These are phyloP conservation scores for Anseranas semipalmata DNA, from an alignment of 2,113 vertebrate species.

Conservation along the genomic window DNA sequence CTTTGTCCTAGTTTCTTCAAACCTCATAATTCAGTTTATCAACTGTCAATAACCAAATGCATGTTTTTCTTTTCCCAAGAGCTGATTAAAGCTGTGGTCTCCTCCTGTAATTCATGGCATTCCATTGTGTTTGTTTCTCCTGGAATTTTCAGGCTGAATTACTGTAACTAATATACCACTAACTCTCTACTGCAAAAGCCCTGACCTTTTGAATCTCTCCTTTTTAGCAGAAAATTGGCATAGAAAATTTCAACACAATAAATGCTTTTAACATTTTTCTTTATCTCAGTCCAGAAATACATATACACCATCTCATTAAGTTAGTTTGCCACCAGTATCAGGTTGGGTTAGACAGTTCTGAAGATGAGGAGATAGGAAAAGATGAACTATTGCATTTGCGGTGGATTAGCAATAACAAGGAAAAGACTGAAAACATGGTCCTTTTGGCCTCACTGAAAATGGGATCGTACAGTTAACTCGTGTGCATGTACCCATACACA, in stretches of 20 bases:
- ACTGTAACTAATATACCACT: slow-evolving; percentile 80
- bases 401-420: slow-evolving; percentile 19
- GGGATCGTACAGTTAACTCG: background rate
- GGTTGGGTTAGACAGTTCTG: slow-evolving; percentile 55
- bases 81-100: slow-evolving; percentile 78
- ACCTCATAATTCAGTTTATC: slow-evolving; percentile 67
- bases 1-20: slow-evolving; percentile 36
- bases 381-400: slow-evolving; percentile 53
- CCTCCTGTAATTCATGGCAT: slow-evolving; percentile 72
- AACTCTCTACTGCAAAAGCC: slow-evolving; percentile 67
- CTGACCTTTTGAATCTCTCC: slow-evolving; percentile 74
- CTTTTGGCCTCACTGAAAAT: slow-evolving; percentile 41
- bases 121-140: slow-evolving; percentile 76
- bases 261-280: slow-evolving; percentile 69
- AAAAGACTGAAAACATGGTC: slow-evolving; percentile 17
- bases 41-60: slow-evolving; percentile 71
- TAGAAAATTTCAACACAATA: slow-evolving; percentile 77
- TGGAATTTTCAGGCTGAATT: slow-evolving; percentile 80
- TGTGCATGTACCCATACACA: background rate
- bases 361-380: slow-evolving; percentile 63
- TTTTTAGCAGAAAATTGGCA: slow-evolving; percentile 77
- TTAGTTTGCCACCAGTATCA: slow-evolving; percentile 63
- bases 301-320: slow-evolving; percentile 62
- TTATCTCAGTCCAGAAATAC: slow-evolving; percentile 74
- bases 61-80: slow-evolving; percentile 74